Conservation (phyloP, 2,113 vertebrate genomes). For the Eira barbara region DNA sequence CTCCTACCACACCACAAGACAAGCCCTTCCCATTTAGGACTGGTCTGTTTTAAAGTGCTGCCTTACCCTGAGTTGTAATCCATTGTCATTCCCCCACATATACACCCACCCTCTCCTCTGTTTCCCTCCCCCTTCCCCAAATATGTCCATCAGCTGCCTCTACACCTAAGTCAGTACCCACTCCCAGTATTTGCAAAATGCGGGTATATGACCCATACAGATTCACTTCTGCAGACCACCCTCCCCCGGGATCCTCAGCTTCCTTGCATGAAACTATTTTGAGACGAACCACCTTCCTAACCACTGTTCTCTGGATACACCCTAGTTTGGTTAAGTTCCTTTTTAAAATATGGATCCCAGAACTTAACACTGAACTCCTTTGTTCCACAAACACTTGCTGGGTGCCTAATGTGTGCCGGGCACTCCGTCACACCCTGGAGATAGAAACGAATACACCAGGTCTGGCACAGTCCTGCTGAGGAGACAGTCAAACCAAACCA, state of each 20-base stretch:
- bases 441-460: background rate
- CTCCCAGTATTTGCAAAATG: background rate
- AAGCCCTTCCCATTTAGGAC: background rate
- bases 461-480: background rate
- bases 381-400: background rate
- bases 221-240: background rate
- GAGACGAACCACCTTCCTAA: background rate
- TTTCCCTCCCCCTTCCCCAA: background rate
- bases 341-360: background rate
- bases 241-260: background rate
- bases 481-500: background rate
- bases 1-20: background rate
- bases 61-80: background rate
- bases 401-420: background rate
- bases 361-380: background rate
- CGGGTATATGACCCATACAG: background rate
- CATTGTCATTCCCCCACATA: background rate
- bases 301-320: background rate
- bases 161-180: background rate
- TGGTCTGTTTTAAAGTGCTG: background rate
- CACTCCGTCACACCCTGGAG: background rate
- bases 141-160: background rate
- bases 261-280: background rate
- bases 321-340: background rate
- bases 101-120: background rate